These are phyloP conservation scores for Pterois miles DNA, from an alignment of 2,797 vertebrate species.

Conservation along the genomic window DNA sequence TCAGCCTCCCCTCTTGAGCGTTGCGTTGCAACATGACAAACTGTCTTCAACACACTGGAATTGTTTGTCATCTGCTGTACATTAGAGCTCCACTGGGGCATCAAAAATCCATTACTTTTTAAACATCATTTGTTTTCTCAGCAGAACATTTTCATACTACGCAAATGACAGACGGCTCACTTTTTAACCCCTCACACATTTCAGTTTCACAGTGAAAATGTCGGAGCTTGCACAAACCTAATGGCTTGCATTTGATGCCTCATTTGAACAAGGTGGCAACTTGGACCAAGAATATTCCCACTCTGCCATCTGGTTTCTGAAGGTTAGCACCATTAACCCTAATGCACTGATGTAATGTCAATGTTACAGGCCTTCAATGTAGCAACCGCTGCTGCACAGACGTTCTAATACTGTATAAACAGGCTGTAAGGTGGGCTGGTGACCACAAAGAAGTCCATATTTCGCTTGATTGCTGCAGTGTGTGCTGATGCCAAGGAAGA, in stretches of 20 bases:
- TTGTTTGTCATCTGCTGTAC: conserved; percentile 55
- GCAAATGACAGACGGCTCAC: conserved; percentile 45
- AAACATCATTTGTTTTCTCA: conserved; percentile 50
- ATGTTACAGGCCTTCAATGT: not conserved
- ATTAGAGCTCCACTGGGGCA: conserved; percentile 47
- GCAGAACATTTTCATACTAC: conserved; percentile 35
- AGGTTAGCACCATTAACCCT: conserved; percentile 24
- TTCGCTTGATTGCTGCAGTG: no score
- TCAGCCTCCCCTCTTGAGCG: not conserved
- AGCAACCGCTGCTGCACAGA: no score
- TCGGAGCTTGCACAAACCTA: conserved; percentile 54
- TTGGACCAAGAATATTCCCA: conserved; percentile 2
- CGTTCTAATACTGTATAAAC: no score
- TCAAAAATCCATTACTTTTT: conserved; percentile 52
- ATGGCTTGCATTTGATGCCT: conserved; percentile 47
- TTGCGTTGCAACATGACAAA: conserved; percentile 33
- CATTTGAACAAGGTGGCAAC: conserved; percentile 32
- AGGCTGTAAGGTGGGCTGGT: not conserved
- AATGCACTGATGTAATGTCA: not conserved
- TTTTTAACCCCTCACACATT: conserved; percentile 42
- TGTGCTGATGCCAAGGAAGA: no score
- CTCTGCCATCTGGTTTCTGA: conserved; percentile 17
- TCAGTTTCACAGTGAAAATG: conserved; percentile 1
- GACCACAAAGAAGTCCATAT: no score
- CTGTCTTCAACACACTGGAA: conserved; percentile 26